Conservation (phyloP, 2,113 vertebrate genomes). For the Acanthochromis polyacanthus region DNA sequence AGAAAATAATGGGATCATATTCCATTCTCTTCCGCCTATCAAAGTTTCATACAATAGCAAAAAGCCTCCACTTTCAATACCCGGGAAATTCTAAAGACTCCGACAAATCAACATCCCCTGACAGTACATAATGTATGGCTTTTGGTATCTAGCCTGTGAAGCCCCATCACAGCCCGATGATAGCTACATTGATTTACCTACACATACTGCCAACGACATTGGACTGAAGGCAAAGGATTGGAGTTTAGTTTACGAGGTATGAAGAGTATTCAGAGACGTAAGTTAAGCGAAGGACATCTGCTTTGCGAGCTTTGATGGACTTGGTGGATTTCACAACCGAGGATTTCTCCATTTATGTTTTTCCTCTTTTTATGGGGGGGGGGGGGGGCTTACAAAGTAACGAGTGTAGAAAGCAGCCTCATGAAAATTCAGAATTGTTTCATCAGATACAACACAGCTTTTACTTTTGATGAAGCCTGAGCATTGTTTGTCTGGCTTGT, state of each 20-base stretch:
- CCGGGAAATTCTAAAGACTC: constrained; percentile 79
- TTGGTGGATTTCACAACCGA: constrained; percentile 42
- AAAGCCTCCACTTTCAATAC: constrained; percentile 73
- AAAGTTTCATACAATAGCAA: constrained; percentile 82
- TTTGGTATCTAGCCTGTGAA: constrained; percentile 80
- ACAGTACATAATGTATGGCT: constrained; percentile 86
- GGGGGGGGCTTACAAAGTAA: constrained; percentile 22
- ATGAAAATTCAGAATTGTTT: constrained; percentile 40
- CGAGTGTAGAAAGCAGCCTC: constrained; percentile 37
- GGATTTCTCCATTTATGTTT: constrained; percentile 19
- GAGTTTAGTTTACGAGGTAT: constrained; percentile 43
- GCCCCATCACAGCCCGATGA: constrained; percentile 84
- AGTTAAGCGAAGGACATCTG: constrained; percentile 45
- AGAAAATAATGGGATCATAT: constrained; percentile 86
- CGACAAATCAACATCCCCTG: constrained; percentile 80
- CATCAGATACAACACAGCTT: constrained; percentile 44
- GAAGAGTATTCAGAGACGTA: constrained; percentile 48
- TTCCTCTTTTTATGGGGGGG: neutral
- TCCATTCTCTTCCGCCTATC: constrained; percentile 81
- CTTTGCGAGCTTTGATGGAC: constrained; percentile 56
- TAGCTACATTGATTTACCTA: constrained; percentile 85
- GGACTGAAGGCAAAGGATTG: constrained; percentile 39
- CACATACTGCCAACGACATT: constrained; percentile 56
- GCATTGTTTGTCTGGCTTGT: constrained; percentile 50
- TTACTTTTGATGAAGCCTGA: constrained; percentile 19